A percentile compares a stretch with the other conserved stretches of the same genome.
These are phyloP conservation scores for Gonocerus acuteangulatus DNA, from an alignment of 2,888 invertebrate genomes.

Conservation along the genomic window DNA sequence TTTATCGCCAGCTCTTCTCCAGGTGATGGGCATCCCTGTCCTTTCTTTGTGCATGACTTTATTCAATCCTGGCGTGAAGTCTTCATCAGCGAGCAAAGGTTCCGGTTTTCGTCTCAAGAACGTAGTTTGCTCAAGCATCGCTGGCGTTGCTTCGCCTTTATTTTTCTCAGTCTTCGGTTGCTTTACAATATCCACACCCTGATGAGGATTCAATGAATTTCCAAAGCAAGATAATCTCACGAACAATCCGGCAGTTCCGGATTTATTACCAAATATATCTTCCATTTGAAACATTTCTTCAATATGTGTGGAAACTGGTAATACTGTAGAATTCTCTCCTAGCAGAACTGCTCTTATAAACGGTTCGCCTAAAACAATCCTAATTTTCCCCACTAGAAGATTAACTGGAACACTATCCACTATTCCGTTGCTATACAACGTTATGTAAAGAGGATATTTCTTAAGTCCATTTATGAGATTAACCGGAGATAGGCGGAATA, in stretches of 20 bases:
- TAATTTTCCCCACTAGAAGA: conserved; percentile 26
- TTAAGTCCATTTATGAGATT: conserved; percentile 26
- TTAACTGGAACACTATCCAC: not conserved
- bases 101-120: no score
- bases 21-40: conserved; percentile 10
- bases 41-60: no score
- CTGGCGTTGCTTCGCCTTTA: no score
- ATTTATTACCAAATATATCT: conserved; percentile 29
- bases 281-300: conserved; percentile 23
- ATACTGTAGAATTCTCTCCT: conserved; percentile 13
- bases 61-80: no score
- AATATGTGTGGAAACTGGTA: conserved; percentile 29
- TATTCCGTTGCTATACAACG: conserved; percentile 19
- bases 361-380: conserved; percentile 22
- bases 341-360: conserved; percentile 29
- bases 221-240: conserved; percentile 32
- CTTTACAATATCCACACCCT: no score
- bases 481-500: conserved; percentile 30
- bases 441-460: conserved; percentile 26
- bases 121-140: no score
- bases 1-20: not conserved
- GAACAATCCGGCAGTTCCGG: conserved; percentile 20
- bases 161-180: no score
- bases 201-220: conserved; percentile 4
- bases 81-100: no score